Evolutionary conservation across 2,113 vertebrate genomes (phyloP).

Genomic region (Protobothrops flavoviridis): DNA sequence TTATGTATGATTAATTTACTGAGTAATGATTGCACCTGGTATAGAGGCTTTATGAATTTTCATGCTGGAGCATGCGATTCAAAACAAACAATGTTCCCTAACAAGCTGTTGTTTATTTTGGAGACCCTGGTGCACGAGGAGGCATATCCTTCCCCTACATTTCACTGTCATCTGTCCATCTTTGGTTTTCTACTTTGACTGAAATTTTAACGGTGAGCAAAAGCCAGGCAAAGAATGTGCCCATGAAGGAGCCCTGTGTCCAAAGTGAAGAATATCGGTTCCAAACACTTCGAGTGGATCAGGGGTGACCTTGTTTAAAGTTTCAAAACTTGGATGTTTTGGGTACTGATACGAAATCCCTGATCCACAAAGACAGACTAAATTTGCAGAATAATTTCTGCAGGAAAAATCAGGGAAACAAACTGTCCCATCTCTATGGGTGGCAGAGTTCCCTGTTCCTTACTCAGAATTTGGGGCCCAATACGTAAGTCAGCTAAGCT

Average conservation of each 20-base stretch:
- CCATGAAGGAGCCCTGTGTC: neutral
- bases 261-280: neutral
- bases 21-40: constrained; percentile 69
- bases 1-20: constrained; percentile 72
- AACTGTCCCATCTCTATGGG: neutral
- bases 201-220: neutral
- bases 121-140: neutral
- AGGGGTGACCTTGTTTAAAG: neutral
- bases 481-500: neutral
- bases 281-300: neutral
- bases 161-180: neutral
- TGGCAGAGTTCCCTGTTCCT: neutral
- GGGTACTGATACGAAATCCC: neutral
- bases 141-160: neutral
- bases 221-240: neutral
- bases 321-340: neutral
- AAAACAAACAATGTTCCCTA: constrained; percentile 42
- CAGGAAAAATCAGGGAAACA: neutral
- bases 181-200: neutral
- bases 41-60: constrained; percentile 52
- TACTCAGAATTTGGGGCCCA: neutral
- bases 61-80: constrained; percentile 41
- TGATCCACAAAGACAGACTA: neutral
- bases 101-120: constrained; percentile 29
- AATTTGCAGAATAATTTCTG: neutral